Evolutionary conservation across 2,888 invertebrate species (phyloP).

Genomic region (Ennomos fuscantarius): DNA sequence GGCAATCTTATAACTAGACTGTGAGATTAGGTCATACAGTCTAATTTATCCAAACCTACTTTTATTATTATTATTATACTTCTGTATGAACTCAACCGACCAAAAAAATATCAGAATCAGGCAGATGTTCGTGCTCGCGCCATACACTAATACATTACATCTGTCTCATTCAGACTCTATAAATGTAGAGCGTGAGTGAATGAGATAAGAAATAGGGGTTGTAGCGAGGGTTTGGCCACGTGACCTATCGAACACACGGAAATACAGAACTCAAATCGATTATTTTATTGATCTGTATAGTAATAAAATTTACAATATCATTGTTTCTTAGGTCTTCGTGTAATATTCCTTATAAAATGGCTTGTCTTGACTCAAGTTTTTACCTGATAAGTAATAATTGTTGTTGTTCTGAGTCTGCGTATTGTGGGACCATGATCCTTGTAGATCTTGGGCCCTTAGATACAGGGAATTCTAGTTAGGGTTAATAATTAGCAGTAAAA

Average conservation of each 20-base stretch:
- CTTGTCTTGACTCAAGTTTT: too few species aligned
- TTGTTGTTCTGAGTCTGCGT: too few species aligned
- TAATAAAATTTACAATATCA: constrained; percentile 64
- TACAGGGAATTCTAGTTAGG: too few species aligned
- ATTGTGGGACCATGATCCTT: too few species aligned
- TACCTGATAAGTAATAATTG: too few species aligned
- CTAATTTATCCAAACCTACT: too few species aligned
- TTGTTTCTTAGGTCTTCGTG: constrained; percentile 37
- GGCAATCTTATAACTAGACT: too few species aligned
- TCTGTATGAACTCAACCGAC: constrained; percentile 59
- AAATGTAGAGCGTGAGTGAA: constrained; percentile 37
- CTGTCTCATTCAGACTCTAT: constrained; percentile 42
- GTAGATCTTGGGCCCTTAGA: too few species aligned
- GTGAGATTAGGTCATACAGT: too few species aligned
- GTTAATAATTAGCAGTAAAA: too few species aligned
- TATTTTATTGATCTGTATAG: constrained; percentile 69
- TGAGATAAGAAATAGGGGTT: constrained; percentile 71
- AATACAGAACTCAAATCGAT: constrained; percentile 60
- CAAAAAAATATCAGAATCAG: constrained; percentile 70
- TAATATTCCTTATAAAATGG: not conserved
- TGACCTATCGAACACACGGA: constrained; percentile 67
- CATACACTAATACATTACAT: constrained; percentile 53
- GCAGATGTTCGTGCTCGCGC: constrained; percentile 80
- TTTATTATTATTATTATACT: constrained; percentile 58
- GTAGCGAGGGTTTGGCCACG: constrained; percentile 70